Base-by-base conservation (phyloP, 1,140 invertebrate species). In the Eriosoma lanigerum region DNA sequence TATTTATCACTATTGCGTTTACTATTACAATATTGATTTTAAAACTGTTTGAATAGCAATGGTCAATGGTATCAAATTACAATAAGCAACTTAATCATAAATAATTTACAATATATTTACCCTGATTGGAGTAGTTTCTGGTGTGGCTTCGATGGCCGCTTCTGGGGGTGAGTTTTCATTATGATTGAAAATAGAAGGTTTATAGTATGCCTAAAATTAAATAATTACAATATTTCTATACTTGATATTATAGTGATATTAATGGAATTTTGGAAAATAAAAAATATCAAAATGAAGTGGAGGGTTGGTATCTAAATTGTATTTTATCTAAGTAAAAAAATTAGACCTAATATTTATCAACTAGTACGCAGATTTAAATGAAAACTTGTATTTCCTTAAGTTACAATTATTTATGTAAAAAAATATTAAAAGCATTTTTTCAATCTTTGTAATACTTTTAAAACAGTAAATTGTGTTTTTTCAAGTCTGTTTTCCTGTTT, bases 41-140 rank as follows among this genome's bases (percentile, higher is more conserved):
- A 60, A 60, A 13, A 58, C 21, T 15, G 26, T 29, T 60, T 15
- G 1, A 17, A 15, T 58, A n/a, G n/a, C n/a, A n/a, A n/a, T n/a
- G n/a, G 9, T n/a, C n/a, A 10, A 56, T 13, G 9, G 0, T 56
- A 56, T 24, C 21, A 13, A 24, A 58, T 13, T 24, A 58, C 4
- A 58, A 1, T 26, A 58, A 24, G 15, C 3, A 60, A 17, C 13
- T 58, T 26, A 58, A n/a, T 0, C 12, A 66, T n/a, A 24, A 58
- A 46, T 56, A 26, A 80, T 29, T 24, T 44, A 17, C 8, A 48
- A 66, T 68, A 52, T 78, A 80, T 46, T 83, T 89, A 89, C 92
- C 84, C 93, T 93, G 0, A 94, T 89, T 1, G 93, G 93, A 44
- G 93, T 95, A 38, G 93, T 94, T 88, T 95, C 93, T 4, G 93